Percentiles rank a stretch among this genome's conserved stretches.
Evolutionary conservation across 2,888 invertebrate species (phyloP).

Genomic region (Mycalesis mineus): DNA sequence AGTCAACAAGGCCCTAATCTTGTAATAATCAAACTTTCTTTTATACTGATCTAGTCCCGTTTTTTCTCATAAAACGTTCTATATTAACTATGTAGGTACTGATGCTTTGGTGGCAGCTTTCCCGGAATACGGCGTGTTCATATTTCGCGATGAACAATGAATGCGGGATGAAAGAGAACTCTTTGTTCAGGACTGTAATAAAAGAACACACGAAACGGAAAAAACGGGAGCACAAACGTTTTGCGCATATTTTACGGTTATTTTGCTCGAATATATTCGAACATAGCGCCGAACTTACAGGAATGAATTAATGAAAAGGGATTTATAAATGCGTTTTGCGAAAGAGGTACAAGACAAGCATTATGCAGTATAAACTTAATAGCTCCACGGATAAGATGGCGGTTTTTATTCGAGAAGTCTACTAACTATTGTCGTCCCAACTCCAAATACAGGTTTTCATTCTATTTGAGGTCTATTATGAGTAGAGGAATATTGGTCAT

Average conservation of each 20-base stretch:
- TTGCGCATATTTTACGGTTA: constrained; percentile 2
- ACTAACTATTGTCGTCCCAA: no score
- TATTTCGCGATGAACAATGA: constrained; percentile 23
- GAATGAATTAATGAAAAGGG: background rate
- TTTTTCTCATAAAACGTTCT: background rate
- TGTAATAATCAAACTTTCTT: background rate
- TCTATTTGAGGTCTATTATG: no score
- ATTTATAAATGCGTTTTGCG: background rate
- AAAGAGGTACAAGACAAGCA: no score
- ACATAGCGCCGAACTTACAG: background rate
- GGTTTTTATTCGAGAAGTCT: no score
- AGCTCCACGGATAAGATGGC: no score
- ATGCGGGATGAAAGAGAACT: constrained; percentile 20
- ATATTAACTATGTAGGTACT: background rate
- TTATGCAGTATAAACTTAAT: no score
- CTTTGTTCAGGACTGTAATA: constrained; percentile 23
- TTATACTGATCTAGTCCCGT: background rate
- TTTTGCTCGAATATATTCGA: background rate
- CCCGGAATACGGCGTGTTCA: constrained; percentile 13
- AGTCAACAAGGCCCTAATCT: no score
- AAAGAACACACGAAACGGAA: constrained; percentile 18
- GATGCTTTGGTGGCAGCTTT: constrained; percentile 13
- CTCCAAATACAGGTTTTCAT: no score
- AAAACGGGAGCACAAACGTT: constrained; percentile 21
- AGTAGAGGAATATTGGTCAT: no score